Evolutionary conservation across 2,113 vertebrate species (phyloP), one percentile per base, ranked within the genome.

Genomic region (Herpailurus yagouaroundi): DNA sequence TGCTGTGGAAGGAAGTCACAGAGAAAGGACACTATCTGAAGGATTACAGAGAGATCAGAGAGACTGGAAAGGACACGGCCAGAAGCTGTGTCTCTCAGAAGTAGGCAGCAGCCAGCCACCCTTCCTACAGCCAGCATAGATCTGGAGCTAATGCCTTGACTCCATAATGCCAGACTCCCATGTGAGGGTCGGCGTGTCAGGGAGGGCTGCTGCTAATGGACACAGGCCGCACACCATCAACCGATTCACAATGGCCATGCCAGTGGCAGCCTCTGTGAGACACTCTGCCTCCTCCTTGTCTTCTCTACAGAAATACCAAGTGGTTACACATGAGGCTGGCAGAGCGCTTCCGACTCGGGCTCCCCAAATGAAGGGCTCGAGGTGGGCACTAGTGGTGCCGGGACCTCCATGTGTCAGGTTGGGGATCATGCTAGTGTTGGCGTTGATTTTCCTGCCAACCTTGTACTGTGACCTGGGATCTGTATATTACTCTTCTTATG

Each of bases 381-480:
- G 52, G 48, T 41, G 38, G 5, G 63, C 21, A n/a, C 21, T 13
- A 48, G 18, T 21, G 36, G 27, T 25, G 25, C 19, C 36, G 69
- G 52, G 80, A n/a, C 57, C 79, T 48, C 18, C 14, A 1, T 31
- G 57, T n/a, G 19, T 90, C 92, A 64, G 55, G 29, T 1, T 94
- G 27, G 36, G 94, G 45, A 77, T 45, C 10, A 36, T 88, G 69
- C 5, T 98, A 29, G 14, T 98, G 5, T 41, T 98, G 12, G 86
- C 41, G 36, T 19, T 71, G 48, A 27, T 57, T 55, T 69, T 96
- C 12, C 88, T 97, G 71, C 97, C 95, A 27, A 36, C 27, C 0
- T 0, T 74, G 13, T 25, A 33, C 45, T 66, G 96, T 82, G 76
- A 71, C 25, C 27, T 31, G 31, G 79, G 13, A 15, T 89, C 84